These are phyloP conservation scores for Rhingia campestris DNA, from an alignment of 2,888 invertebrate genomes.

Conservation along the genomic window DNA sequence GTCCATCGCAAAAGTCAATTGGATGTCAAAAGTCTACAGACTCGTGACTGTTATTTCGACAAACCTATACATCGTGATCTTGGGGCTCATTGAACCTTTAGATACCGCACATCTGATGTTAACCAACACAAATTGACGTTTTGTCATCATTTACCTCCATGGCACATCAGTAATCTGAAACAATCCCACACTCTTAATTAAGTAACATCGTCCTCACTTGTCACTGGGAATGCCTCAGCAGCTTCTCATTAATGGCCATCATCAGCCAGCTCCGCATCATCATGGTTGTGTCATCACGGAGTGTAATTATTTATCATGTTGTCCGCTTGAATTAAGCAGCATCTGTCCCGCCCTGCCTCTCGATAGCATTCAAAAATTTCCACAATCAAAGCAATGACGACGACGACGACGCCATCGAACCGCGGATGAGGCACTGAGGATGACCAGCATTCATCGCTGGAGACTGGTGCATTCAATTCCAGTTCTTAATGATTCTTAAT, in stretches of 20 bases:
- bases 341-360: background rate
- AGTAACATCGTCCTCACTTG: slow-evolving; percentile 58
- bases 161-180: slow-evolving; percentile 5
- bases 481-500: slow-evolving; percentile 72
- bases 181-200: slow-evolving; percentile 59
- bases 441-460: slow-evolving; percentile 47
- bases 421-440: slow-evolving; percentile 27
- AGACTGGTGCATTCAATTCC: slow-evolving; percentile 31
- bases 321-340: slow-evolving; percentile 41
- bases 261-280: background rate
- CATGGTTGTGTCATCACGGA: background rate
- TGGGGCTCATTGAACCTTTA: too few species aligned
- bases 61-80: slow-evolving; percentile 2
- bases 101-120: too few species aligned
- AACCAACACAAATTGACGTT: slow-evolving; percentile 9
- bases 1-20: slow-evolving; percentile 13
- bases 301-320: slow-evolving; percentile 69
- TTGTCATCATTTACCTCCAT: slow-evolving; percentile 61
- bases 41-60: slow-evolving; percentile 4
- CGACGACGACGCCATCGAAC: slow-evolving; percentile 17
- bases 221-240: slow-evolving; percentile 15
- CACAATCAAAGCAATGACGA: slow-evolving; percentile 56
- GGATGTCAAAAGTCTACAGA: slow-evolving; percentile 21
- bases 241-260: slow-evolving; percentile 44
- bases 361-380: slow-evolving; percentile 31